A percentile compares a stretch with the other conserved stretches of the same genome.
Conservation (phyloP, 2,888 invertebrate genomes). For the Gymnosoma rotundatum region DNA sequence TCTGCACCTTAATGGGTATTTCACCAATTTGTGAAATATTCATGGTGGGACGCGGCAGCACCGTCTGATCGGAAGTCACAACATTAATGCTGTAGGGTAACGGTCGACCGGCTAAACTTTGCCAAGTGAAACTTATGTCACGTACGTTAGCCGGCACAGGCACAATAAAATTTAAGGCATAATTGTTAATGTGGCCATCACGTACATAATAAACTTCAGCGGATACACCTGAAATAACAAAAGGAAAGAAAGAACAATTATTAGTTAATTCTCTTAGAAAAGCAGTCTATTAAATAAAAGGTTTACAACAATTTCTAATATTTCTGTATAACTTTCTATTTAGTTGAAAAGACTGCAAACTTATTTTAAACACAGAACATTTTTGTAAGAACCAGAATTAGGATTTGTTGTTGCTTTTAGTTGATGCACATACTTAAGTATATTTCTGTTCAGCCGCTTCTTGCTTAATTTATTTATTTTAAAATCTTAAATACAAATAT, state of each 20-base stretch:
- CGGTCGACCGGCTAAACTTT: conserved; percentile 90
- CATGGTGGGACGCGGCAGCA: conserved; percentile 89
- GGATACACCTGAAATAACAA: conserved; percentile 86
- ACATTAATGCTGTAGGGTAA: conserved; percentile 92
- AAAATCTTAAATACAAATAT: too few relatives aligned
- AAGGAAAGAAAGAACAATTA: conserved; percentile 12
- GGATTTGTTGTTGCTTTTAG: too few relatives aligned
- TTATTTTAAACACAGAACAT: too few relatives aligned
- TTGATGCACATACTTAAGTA: too few relatives aligned
- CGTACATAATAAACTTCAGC: conserved; percentile 95
- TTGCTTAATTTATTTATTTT: too few relatives aligned
- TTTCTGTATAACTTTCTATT: neutral
- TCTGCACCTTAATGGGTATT: conserved; percentile 90
- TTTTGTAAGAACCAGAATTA: too few relatives aligned
- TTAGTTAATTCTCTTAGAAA: conserved; percentile 20
- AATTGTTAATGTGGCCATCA: conserved; percentile 94
- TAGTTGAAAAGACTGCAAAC: too few relatives aligned
- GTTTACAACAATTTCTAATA: neutral
- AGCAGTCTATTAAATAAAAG: neutral
- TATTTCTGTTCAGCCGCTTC: too few relatives aligned
- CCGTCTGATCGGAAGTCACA: conserved; percentile 89
- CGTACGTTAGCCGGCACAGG: conserved; percentile 92
- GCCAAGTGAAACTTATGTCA: conserved; percentile 95
- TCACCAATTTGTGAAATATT: conserved; percentile 92
- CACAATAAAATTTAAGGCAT: conserved; percentile 94